Evolutionary conservation across 2,888 invertebrate species (phyloP).

Genomic region (Parelbella ahira): DNA sequence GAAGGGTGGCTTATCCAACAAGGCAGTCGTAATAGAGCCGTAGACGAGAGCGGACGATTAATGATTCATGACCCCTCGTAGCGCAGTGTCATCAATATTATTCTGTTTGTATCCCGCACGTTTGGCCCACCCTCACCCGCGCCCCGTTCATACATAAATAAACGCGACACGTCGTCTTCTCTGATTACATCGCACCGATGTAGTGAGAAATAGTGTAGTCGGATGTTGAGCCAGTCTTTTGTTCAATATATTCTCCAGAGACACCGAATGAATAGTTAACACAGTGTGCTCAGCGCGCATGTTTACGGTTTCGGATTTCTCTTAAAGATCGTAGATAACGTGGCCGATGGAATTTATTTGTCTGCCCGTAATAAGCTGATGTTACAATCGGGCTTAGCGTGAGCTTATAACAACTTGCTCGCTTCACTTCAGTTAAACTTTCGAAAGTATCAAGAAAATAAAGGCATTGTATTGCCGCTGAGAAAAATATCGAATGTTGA

Average conservation of each 20-base stretch:
- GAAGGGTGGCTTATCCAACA: slow-evolving; percentile 73
- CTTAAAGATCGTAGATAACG: slow-evolving; percentile 74
- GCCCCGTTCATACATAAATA: slow-evolving; percentile 80
- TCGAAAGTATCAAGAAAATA: not conserved
- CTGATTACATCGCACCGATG: slow-evolving; percentile 81
- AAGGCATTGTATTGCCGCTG: too few species aligned
- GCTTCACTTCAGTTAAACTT: slow-evolving; percentile 24
- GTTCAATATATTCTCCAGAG: slow-evolving; percentile 74
- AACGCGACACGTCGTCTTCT: slow-evolving; percentile 80
- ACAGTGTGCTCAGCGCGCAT: slow-evolving; percentile 68
- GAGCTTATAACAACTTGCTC: slow-evolving; percentile 55
- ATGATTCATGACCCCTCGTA: slow-evolving; percentile 81
- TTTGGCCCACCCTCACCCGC: slow-evolving; percentile 76
- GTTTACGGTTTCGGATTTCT: slow-evolving; percentile 79
- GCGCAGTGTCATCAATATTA: slow-evolving; percentile 81
- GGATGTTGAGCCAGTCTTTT: slow-evolving; percentile 75
- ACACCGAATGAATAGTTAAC: slow-evolving; percentile 75
- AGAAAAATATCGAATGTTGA: too few species aligned
- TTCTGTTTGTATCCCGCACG: slow-evolving; percentile 79
- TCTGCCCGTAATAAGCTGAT: slow-evolving; percentile 72
- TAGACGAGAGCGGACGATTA: slow-evolving; percentile 77
- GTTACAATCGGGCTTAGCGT: slow-evolving; percentile 66
- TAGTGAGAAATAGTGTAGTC: slow-evolving; percentile 79
- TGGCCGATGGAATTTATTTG: slow-evolving; percentile 72
- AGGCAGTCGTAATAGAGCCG: slow-evolving; percentile 78